Percentiles rank a stretch among this genome's conserved stretches.
These are phyloP conservation scores for Austrolebias charrua DNA, from an alignment of 2,797 vertebrate species.

Conservation along the genomic window DNA sequence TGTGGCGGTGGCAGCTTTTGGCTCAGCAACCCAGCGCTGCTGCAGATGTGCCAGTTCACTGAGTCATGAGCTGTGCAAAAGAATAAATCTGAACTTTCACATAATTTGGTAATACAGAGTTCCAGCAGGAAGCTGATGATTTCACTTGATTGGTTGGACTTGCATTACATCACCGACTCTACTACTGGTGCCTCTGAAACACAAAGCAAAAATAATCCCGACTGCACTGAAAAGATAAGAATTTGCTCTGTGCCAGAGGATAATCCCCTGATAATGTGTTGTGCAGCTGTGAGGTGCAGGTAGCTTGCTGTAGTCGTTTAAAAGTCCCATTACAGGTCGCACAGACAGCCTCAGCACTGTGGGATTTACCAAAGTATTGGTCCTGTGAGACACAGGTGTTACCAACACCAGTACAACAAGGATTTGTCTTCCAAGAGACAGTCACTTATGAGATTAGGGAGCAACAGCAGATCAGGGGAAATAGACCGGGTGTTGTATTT, in stretches of 20 bases:
- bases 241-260: constrained; percentile 47
- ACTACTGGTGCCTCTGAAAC: constrained; percentile 36
- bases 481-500: constrained; percentile 24
- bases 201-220: constrained; percentile 56
- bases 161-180: constrained; percentile 49
- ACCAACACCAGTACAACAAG: constrained; percentile 36
- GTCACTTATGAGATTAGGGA: constrained; percentile 43
- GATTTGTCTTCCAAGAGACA: constrained; percentile 34
- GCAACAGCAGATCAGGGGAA: constrained; percentile 41
- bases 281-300: constrained; percentile 46
- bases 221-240: constrained; percentile 72
- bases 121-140: constrained; percentile 34
- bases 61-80: constrained; percentile 32
- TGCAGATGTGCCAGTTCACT: constrained; percentile 35
- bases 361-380: constrained; percentile 60
- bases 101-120: constrained; percentile 22
- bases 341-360: constrained; percentile 33
- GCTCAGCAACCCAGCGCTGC: constrained; percentile 20
- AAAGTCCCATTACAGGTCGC: constrained; percentile 57
- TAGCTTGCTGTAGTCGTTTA: constrained; percentile 47
- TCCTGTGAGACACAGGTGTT: constrained; percentile 55
- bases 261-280: constrained; percentile 67
- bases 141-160: constrained; percentile 41
- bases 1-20: constrained; percentile 33
- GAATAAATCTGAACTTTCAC: constrained; percentile 37